A percentile compares a stretch with the other conserved stretches of the same genome.
Evolutionary conservation across 1,140 invertebrate genomes (phyloP).

Genomic region (Pentalonia nigronervosa): DNA sequence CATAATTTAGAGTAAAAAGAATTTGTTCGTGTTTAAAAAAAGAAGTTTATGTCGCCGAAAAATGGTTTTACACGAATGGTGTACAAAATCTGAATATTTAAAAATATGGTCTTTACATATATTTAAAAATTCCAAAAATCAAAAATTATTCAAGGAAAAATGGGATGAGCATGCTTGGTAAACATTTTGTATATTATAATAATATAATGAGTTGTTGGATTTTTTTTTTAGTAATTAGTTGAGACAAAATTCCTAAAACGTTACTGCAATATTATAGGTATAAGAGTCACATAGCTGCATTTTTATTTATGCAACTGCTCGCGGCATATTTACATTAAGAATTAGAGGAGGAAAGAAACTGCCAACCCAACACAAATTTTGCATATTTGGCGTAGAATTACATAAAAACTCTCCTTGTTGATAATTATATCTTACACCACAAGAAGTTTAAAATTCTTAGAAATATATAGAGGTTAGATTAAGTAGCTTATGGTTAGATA

Average conservation of each 20-base stretch:
- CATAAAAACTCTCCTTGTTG: neutral
- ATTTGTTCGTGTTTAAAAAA: too few species aligned
- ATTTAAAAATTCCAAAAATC: neutral
- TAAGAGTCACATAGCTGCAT: neutral
- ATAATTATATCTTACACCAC: neutral
- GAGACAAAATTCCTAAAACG: neutral
- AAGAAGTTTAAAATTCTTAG: neutral
- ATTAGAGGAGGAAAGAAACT: neutral
- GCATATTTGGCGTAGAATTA: slow-evolving; percentile 2
- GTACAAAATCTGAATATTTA: neutral
- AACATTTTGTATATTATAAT: neutral
- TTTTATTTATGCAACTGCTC: neutral
- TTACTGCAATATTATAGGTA: neutral
- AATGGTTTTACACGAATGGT: neutral
- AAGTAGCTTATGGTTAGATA: neutral
- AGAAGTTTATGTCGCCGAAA: neutral
- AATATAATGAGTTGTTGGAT: neutral
- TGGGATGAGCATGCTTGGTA: neutral
- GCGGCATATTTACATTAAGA: neutral
- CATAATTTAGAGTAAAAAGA: too few species aligned
- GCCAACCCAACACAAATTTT: neutral
- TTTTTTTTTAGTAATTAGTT: neutral
- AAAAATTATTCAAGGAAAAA: neutral
- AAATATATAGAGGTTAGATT: neutral
- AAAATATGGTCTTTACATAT: neutral